phyloP scores from a whole-genome alignment of 2,113 vertebrate genomes.

The Cyprinodon tularosa region DNA sequence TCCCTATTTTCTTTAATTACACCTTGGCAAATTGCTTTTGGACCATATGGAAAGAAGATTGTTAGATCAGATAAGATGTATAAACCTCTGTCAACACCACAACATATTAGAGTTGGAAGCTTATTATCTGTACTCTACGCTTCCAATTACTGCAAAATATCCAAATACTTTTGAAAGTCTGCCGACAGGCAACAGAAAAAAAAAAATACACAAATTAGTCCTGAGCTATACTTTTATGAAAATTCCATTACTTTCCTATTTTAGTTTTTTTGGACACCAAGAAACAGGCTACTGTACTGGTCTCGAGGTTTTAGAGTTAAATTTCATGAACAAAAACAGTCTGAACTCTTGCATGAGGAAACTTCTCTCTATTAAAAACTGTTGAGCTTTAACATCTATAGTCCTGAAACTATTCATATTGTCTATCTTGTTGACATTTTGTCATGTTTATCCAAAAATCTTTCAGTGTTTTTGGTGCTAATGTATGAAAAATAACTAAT shows the following conservation, averaged over 20 bases:
- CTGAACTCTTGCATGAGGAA: too few species aligned
- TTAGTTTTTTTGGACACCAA: conserved; percentile 83
- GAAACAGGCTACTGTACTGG: conserved; percentile 14
- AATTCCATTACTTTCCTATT: conserved; percentile 62
- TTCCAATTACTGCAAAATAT: conserved; percentile 79
- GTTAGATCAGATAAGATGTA: conserved; percentile 84
- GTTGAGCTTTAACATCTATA: too few species aligned
- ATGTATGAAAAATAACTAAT: too few species aligned
- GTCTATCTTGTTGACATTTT: too few species aligned
- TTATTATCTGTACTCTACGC: conserved; percentile 72
- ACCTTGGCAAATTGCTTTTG: conserved; percentile 77
- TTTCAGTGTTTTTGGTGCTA: too few species aligned
- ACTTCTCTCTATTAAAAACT: too few species aligned
- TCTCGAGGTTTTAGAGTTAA: conserved; percentile 33
- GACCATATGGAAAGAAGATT: conserved; percentile 79
- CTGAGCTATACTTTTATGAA: conserved; percentile 55
- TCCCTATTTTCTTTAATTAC: conserved; percentile 85
- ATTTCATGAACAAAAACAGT: conserved; percentile 17
- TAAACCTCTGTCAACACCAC: conserved; percentile 82
- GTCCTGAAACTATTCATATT: too few species aligned
- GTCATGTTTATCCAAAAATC: too few species aligned
- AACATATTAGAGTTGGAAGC: conserved; percentile 79
- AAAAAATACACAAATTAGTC: conserved; percentile 52
- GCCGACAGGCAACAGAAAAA: conserved; percentile 47
- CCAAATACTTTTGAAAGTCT: conserved; percentile 75